Evolutionary conservation across 2,797 vertebrate genomes (phyloP).

Genomic region (Morelia viridis): DNA sequence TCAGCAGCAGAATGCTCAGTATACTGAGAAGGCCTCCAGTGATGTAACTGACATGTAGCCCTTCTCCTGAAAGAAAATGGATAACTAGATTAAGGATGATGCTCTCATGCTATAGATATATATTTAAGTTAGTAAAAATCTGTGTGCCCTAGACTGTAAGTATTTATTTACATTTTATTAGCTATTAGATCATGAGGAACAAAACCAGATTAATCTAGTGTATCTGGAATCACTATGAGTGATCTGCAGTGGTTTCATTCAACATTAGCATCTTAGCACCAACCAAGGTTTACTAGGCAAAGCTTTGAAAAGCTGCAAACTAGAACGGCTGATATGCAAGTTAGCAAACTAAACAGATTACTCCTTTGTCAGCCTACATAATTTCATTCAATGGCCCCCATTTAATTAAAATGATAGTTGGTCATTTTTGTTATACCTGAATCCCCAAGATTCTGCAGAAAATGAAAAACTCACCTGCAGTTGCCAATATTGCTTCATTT

Average conservation of each 20-base stretch:
- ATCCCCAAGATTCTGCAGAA: neutral
- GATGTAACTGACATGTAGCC: constrained; percentile 91
- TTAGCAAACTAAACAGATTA: neutral
- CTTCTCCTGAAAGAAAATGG: constrained; percentile 80
- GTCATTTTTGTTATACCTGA: neutral
- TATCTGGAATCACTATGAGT: neutral
- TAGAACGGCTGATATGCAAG: neutral
- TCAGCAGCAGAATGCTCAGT: constrained; percentile 88
- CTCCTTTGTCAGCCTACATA: neutral
- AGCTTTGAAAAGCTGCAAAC: neutral
- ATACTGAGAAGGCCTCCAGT: constrained; percentile 90
- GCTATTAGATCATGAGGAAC: neutral
- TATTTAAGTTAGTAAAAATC: neutral
- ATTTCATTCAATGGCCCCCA: neutral
- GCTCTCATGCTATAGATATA: constrained; percentile 2
- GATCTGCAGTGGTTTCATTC: neutral
- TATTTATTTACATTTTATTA: neutral
- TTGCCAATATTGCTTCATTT: constrained; percentile 83
- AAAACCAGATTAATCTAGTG: neutral
- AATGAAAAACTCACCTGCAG: constrained; percentile 78
- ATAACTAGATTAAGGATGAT: constrained; percentile 5
- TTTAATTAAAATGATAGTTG: neutral
- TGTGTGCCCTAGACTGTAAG: neutral
- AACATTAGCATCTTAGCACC: neutral
- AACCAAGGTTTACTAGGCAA: neutral